Conservation (phyloP, 2,797 vertebrate genomes). For the Austrolebias charrua region DNA sequence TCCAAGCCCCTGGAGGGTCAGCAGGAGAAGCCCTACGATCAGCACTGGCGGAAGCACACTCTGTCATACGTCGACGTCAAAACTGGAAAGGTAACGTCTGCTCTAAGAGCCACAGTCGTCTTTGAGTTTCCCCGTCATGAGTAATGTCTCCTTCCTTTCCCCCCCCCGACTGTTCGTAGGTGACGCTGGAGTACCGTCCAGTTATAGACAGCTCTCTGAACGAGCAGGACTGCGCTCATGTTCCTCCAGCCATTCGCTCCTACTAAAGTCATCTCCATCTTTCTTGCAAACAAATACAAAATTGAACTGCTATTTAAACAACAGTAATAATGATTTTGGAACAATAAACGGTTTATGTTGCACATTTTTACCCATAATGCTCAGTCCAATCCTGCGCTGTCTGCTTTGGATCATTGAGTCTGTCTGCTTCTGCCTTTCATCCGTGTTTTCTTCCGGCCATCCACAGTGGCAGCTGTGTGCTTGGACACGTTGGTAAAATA, state of each 20-base stretch:
- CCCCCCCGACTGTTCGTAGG: constrained; percentile 74
- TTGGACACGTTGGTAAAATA: constrained; percentile 15
- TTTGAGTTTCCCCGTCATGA: background rate
- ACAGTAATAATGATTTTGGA: constrained; percentile 7
- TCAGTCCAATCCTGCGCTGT: constrained; percentile 31
- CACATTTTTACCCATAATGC: constrained; percentile 35
- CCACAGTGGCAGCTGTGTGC: background rate
- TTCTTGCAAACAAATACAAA: constrained; percentile 3
- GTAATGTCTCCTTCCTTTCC: background rate
- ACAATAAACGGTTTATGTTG: constrained; percentile 26
- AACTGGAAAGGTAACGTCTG: constrained; percentile 86
- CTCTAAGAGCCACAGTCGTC: background rate
- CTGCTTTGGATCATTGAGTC: constrained; percentile 19
- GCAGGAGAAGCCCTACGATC: constrained; percentile 81
- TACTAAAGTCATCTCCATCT: constrained; percentile 78
- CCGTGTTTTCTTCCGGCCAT: constrained; percentile 36
- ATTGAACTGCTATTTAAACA: constrained; percentile 40
- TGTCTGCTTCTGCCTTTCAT: constrained; percentile 7
- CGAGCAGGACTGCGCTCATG: constrained; percentile 87
- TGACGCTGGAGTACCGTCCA: constrained; percentile 92
- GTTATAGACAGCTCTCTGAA: constrained; percentile 93
- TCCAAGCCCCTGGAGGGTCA: constrained; percentile 91
- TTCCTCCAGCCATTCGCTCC: constrained; percentile 96
- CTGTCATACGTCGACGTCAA: constrained; percentile 85
- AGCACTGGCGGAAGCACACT: constrained; percentile 98